These are phyloP conservation scores for Mohoua ochrocephala DNA, from an alignment of 2,113 vertebrate species.

Conservation along the genomic window DNA sequence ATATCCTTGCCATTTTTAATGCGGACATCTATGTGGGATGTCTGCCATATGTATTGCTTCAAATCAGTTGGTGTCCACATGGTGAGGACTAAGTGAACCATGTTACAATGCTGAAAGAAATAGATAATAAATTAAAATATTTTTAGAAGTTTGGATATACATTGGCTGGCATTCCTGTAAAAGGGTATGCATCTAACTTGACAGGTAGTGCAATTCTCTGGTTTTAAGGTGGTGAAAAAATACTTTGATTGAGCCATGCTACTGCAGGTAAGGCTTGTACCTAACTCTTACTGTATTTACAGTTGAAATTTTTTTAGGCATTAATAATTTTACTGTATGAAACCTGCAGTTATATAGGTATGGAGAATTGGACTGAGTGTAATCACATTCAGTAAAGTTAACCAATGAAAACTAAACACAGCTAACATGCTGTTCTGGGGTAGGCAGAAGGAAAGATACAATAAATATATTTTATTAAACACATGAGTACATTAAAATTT, in stretches of 20 bases:
- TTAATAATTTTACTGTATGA: neutral
- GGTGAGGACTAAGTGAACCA: neutral
- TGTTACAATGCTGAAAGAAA: neutral
- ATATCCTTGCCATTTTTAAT: conserved; percentile 37
- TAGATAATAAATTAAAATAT: neutral
- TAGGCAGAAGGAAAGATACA: neutral
- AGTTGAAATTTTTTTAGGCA: neutral
- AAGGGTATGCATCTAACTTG: neutral
- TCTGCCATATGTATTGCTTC: conserved; percentile 28
- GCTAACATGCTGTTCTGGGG: neutral
- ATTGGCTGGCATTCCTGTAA: neutral
- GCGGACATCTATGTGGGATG: neutral
- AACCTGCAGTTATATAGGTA: neutral
- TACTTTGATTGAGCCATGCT: neutral
- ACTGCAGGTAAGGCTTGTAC: neutral
- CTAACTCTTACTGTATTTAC: neutral
- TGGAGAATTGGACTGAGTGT: neutral
- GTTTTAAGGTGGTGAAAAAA: neutral
- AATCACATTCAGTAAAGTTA: neutral
- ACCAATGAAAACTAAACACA: neutral
- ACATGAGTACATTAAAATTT: neutral
- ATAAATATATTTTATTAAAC: neutral
- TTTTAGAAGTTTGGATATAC: neutral
- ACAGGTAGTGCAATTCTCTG: neutral
- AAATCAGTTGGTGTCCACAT: conserved; percentile 49